A percentile compares a stretch with the other conserved stretches of the same genome.
These are phyloP conservation scores for Pseudochirops corinnae DNA, from an alignment of 2,797 vertebrate genomes.

Conservation along the genomic window DNA sequence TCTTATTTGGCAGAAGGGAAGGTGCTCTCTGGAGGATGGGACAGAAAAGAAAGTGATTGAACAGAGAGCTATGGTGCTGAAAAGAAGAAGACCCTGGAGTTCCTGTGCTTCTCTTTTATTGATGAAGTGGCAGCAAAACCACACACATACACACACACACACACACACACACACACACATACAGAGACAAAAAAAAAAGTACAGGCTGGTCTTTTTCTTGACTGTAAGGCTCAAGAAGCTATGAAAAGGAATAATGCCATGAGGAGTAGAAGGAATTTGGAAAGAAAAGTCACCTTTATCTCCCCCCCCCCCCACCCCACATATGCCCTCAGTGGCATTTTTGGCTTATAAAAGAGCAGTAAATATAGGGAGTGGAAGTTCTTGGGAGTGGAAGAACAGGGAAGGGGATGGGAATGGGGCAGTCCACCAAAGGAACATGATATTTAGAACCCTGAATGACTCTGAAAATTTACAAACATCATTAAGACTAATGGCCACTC, in stretches of 20 bases:
- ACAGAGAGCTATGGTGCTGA: not conserved
- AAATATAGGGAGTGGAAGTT: not conserved
- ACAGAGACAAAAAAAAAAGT: not conserved
- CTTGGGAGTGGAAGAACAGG: not conserved
- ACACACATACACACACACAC: too few relatives aligned
- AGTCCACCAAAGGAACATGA: not conserved
- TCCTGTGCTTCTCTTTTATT: not conserved
- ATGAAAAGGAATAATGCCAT: not conserved
- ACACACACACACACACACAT: not conserved
- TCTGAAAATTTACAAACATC: not conserved
- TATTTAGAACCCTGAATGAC: not conserved
- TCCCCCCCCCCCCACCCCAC: not conserved
- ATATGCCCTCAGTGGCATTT: not conserved
- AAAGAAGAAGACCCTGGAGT: not conserved
- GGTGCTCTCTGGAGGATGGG: not conserved
- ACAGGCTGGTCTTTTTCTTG: not conserved
- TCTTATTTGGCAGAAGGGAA: not conserved
- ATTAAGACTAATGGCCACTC: not conserved
- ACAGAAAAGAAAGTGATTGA: not conserved
- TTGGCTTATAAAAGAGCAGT: not conserved
- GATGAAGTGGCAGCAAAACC: not conserved
- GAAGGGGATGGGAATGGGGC: not conserved
- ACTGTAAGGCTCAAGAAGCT: not conserved
- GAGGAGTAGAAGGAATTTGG: not conserved
- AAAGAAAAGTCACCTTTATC: not conserved